Percentiles rank a stretch among this genome's conserved stretches.
Evolutionary conservation across 2,797 vertebrate genomes (phyloP).

Genomic region (Arctocebus calabarensis): DNA sequence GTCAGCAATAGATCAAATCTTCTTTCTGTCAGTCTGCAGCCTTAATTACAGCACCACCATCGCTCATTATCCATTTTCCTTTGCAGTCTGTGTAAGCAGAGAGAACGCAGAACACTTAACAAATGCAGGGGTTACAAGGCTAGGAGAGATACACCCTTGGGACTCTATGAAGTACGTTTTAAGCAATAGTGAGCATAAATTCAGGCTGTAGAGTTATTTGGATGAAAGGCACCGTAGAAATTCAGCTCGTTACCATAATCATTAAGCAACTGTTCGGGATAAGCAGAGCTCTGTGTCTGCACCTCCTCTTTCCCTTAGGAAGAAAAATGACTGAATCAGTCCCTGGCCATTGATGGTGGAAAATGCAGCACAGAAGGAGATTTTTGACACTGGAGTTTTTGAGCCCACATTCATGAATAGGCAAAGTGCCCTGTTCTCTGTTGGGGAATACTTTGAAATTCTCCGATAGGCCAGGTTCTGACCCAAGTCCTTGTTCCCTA

Average conservation of each 20-base stretch:
- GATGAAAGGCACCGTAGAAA: not conserved
- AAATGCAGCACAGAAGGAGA: not conserved
- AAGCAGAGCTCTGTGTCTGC: not conserved
- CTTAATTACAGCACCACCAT: slow-evolving; percentile 36
- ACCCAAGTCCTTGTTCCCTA: not conserved
- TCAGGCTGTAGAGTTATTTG: slow-evolving; percentile 2
- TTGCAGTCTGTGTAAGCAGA: slow-evolving; percentile 13
- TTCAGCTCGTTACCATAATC: slow-evolving; percentile 32
- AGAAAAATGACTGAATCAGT: slow-evolving; percentile 43
- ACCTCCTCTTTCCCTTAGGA: slow-evolving; percentile 64
- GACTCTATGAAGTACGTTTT: slow-evolving; percentile 19
- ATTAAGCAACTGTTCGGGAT: slow-evolving; percentile 56
- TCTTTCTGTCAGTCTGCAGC: not conserved
- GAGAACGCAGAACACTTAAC: not conserved
- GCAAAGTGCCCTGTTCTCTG: not conserved
- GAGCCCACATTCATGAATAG: not conserved
- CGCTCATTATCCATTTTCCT: slow-evolving; percentile 68
- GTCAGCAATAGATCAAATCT: slow-evolving; percentile 41
- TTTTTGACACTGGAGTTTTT: slow-evolving; percentile 21
- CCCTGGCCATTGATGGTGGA: not conserved
- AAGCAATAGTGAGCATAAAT: not conserved
- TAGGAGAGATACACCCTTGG: not conserved
- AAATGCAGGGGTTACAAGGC: not conserved
- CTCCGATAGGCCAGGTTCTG: not conserved
- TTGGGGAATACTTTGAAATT: not conserved